Evolutionary conservation across 1,140 invertebrate genomes (phyloP).

Genomic region (Hyphantria cunea): DNA sequence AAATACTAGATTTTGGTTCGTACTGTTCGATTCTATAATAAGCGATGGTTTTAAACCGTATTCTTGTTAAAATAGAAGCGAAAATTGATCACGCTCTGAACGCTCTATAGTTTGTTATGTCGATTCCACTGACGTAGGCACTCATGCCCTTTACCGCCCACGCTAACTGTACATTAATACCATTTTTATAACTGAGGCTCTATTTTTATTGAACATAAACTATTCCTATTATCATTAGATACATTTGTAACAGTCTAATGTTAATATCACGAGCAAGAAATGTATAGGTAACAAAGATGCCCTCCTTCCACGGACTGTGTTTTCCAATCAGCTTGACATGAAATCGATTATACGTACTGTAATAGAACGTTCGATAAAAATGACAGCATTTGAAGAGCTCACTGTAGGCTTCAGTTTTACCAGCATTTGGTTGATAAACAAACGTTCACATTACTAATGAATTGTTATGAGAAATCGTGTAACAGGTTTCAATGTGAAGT

Average conservation of each 20-base stretch:
- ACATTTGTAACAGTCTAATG: neutral
- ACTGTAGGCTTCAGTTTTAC: neutral
- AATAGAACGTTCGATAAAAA: slow-evolving; percentile 5
- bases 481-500: slow-evolving; percentile 50
- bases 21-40: slow-evolving; percentile 3
- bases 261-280: too few relatives aligned
- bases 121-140: slow-evolving; percentile 61
- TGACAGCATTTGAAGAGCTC: neutral
- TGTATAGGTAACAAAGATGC: too few relatives aligned
- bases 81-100: slow-evolving; percentile 12
- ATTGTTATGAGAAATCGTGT: slow-evolving; percentile 48
- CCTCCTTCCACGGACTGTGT: too few relatives aligned
- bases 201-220: slow-evolving; percentile 21
- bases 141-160: slow-evolving; percentile 68
- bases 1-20: slow-evolving; percentile 3
- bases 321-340: neutral
- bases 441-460: slow-evolving; percentile 52
- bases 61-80: slow-evolving; percentile 3
- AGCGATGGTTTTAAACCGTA: slow-evolving; percentile 6
- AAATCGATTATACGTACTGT: slow-evolving; percentile 10
- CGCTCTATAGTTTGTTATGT: slow-evolving; percentile 38
- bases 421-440: slow-evolving; percentile 45
- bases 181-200: slow-evolving; percentile 26
- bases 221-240: slow-evolving; percentile 15
- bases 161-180: slow-evolving; percentile 44